Conservation (phyloP, 1,140 invertebrate species). For the Matsumurasca onukii region DNA sequence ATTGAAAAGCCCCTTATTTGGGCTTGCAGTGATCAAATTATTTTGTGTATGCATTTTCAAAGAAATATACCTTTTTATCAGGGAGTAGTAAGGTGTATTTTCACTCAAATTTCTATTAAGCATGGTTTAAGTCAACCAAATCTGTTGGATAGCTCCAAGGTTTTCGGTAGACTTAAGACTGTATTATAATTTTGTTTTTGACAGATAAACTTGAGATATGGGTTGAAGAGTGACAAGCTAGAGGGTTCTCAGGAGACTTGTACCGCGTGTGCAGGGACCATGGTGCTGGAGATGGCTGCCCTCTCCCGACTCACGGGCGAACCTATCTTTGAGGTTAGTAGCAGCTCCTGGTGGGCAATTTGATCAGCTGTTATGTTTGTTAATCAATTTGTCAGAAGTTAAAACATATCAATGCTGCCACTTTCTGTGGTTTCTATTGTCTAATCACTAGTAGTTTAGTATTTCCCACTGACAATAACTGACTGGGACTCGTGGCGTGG, state of each 20-base stretch:
- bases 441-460: too few species aligned
- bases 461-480: too few species aligned
- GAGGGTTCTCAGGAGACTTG: slow-evolving; percentile 87
- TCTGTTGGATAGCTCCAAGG: too few species aligned
- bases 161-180: too few species aligned
- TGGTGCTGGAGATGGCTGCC: slow-evolving; percentile 96
- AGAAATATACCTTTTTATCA: too few species aligned
- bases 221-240: slow-evolving; percentile 74
- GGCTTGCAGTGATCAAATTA: too few species aligned
- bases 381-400: background rate
- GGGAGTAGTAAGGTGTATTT: too few species aligned
- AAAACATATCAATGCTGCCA: background rate
- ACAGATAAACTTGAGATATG: slow-evolving; percentile 87
- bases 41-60: too few species aligned
- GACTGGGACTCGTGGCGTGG: too few species aligned
- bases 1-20: too few species aligned
- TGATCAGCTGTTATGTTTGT: background rate
- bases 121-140: too few species aligned
- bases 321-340: slow-evolving; percentile 89
- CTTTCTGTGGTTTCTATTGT: background rate
- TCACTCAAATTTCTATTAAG: too few species aligned
- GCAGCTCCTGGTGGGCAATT: slow-evolving; percentile 35
- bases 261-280: slow-evolving; percentile 97
- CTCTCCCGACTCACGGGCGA: slow-evolving; percentile 91
- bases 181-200: background rate